A percentile compares a stretch with the other conserved stretches of the same genome.
phyloP scores from a whole-genome alignment of 2,797 vertebrate species.

The Sebastes kiyomatsui region DNA sequence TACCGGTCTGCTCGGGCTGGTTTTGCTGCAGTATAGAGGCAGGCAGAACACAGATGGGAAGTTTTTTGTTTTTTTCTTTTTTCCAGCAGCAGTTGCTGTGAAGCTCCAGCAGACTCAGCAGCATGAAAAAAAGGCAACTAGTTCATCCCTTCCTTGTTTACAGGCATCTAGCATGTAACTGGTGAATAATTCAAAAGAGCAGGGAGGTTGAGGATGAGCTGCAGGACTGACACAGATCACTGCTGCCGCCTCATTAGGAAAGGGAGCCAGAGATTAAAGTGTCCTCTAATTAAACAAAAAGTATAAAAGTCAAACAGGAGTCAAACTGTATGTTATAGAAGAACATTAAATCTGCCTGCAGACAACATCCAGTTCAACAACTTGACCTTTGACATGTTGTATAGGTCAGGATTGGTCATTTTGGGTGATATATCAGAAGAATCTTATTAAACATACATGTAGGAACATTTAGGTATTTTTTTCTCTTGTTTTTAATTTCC shows the following conservation, averaged over 20 bases:
- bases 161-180: constrained; percentile 30
- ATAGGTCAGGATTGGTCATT: not conserved
- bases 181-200: constrained; percentile 61
- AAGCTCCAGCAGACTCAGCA: constrained; percentile 29
- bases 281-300: constrained; percentile 9
- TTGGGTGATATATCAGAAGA: not conserved
- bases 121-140: constrained; percentile 22
- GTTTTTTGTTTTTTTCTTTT: constrained; percentile 2
- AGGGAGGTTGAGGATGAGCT: constrained; percentile 14
- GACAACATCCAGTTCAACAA: not conserved
- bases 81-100: constrained; percentile 11
- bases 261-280: constrained; percentile 10
- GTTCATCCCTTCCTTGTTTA: constrained; percentile 16
- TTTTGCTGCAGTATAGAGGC: constrained; percentile 73
- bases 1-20: constrained; percentile 40
- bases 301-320: constrained; percentile 18
- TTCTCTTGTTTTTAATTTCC: not conserved
- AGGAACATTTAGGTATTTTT: not conserved
- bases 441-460: not conserved
- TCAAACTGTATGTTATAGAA: not conserved
- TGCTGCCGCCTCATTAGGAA: constrained; percentile 10
- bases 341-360: not conserved
- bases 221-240: constrained; percentile 15
- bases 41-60: constrained; percentile 55
- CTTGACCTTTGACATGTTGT: not conserved